phyloP scores from a whole-genome alignment of 1,140 invertebrate species.

The Cecropterus lyciades region DNA sequence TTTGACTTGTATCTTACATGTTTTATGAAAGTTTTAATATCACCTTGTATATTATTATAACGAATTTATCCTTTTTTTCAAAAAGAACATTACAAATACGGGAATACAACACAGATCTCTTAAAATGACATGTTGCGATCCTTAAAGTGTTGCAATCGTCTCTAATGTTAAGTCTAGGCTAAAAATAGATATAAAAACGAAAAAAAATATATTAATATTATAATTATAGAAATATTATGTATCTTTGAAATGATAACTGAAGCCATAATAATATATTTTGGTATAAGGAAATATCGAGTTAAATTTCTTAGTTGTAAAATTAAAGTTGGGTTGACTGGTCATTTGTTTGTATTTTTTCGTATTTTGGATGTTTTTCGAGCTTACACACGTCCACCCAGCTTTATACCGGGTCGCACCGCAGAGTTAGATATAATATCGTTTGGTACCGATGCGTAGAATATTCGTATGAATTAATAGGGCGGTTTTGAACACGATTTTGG shows the following conservation, averaged over 20 bases:
- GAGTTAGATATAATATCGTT: slow-evolving; percentile 39
- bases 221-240: slow-evolving; percentile 74
- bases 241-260: slow-evolving; percentile 78
- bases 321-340: slow-evolving; percentile 59
- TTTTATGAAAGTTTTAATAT: slow-evolving; percentile 3
- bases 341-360: slow-evolving; percentile 38
- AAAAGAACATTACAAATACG: slow-evolving; percentile 55
- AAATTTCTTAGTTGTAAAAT: slow-evolving; percentile 68
- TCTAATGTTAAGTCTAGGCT: slow-evolving; percentile 76
- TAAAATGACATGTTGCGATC: slow-evolving; percentile 76
- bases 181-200: slow-evolving; percentile 74
- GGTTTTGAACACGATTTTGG: slow-evolving; percentile 15
- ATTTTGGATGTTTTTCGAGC: slow-evolving; percentile 44
- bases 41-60: slow-evolving; percentile 11
- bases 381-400: slow-evolving; percentile 62
- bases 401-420: slow-evolving; percentile 46
- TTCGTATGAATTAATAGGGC: slow-evolving; percentile 27
- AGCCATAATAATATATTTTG: slow-evolving; percentile 84
- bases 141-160: slow-evolving; percentile 80
- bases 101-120: slow-evolving; percentile 69
- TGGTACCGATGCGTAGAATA: slow-evolving; percentile 49
- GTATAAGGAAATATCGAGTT: slow-evolving; percentile 75
- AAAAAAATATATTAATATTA: slow-evolving; percentile 68
- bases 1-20: slow-evolving; percentile 7
- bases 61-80: slow-evolving; percentile 35